phyloP scores from a whole-genome alignment of 2,113 vertebrate species.

The Bothrops jararaca region DNA sequence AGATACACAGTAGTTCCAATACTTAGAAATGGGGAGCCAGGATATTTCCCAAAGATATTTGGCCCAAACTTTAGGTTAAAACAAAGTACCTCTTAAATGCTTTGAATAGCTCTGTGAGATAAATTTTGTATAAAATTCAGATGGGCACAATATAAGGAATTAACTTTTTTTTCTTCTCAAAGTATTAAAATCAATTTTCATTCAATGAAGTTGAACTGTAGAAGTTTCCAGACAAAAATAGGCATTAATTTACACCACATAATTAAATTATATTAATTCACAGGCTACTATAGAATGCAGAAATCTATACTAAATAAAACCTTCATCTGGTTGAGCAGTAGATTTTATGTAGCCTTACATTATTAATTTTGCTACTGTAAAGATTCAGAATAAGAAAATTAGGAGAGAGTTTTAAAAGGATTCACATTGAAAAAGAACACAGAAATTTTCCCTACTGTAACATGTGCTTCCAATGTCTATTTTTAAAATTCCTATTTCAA shows the following conservation, averaged over 20 bases:
- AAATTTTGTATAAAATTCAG: not conserved
- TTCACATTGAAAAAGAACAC: not conserved
- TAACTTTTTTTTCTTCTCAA: not conserved
- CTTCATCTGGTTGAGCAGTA: not conserved
- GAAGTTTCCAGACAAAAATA: not conserved
- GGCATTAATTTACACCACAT: not conserved
- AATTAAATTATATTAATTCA: not conserved
- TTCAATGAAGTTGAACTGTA: not conserved
- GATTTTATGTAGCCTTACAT: not conserved
- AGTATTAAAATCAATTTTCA: not conserved
- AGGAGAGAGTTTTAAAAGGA: not conserved
- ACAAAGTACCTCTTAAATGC: not conserved
- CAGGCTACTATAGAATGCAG: not conserved
- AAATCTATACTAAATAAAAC: not conserved
- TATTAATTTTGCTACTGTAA: not conserved
- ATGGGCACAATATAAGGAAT: not conserved
- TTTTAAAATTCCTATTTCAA: not conserved
- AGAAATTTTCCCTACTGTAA: not conserved
- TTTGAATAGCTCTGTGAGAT: not conserved
- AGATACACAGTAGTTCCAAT: not conserved
- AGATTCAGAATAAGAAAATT: not conserved
- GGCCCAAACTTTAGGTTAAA: not conserved
- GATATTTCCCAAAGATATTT: not conserved
- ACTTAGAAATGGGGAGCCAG: not conserved
- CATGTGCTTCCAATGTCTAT: not conserved